Percentiles rank a stretch among this genome's conserved stretches.
phyloP scores from a whole-genome alignment of 2,797 vertebrate species.

The Limnodromus scolopaceus region DNA sequence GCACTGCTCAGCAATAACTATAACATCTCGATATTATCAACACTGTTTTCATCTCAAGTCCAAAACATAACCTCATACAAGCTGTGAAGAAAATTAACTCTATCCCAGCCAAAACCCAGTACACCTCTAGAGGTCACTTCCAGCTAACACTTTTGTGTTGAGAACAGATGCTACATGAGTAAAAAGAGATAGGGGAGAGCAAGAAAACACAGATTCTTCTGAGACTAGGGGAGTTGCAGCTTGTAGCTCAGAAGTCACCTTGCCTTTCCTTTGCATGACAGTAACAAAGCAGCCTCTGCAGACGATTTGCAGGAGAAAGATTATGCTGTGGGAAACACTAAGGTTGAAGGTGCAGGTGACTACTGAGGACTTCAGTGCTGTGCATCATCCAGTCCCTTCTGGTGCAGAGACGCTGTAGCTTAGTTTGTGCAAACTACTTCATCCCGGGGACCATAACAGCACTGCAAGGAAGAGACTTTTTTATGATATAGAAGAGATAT shows the following conservation, averaged over 20 bases:
- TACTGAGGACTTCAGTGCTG: not conserved
- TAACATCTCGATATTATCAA: not conserved
- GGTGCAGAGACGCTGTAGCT: not conserved
- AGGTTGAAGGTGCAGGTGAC: not conserved
- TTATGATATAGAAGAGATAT: not conserved
- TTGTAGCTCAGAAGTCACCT: not conserved
- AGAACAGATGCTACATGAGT: not conserved
- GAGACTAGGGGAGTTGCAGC: not conserved
- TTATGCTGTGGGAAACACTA: not conserved
- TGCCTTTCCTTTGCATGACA: not conserved
- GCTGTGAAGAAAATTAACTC: not conserved
- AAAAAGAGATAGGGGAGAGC: not conserved
- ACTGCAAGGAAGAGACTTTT: not conserved
- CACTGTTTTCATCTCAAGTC: not conserved
- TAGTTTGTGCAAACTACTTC: not conserved
- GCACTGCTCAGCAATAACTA: not conserved
- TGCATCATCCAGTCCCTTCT: not conserved
- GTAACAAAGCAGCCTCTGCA: not conserved
- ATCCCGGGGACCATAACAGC: not conserved
- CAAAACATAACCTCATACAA: rapidly evolving
- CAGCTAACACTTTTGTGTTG: not conserved
- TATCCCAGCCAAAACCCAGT: not conserved
- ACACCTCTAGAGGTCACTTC: not conserved
- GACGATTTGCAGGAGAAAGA: not conserved
- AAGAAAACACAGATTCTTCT: not conserved